Evolutionary conservation across 2,888 invertebrate species (phyloP), one percentile per base, ranked within the genome.

Genomic region (Suillia variegata): DNA sequence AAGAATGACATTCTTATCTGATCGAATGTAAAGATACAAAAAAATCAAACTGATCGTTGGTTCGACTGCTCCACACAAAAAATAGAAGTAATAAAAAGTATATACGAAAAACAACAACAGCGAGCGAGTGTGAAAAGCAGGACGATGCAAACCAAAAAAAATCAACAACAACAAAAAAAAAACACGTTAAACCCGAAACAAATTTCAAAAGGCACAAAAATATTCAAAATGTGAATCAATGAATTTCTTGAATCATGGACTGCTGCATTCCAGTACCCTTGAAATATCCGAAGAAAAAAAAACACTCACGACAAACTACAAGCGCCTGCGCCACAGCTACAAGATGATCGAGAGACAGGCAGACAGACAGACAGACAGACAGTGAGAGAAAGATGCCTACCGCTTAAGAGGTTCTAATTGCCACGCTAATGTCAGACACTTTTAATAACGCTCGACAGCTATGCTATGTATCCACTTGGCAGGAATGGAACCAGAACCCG

Each of bases 231-330:
- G 33, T 21, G 50, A 56, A 54, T 60, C 56, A 60, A 60, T 56
- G 60, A 56, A 56, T 54, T 10, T n/a, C 26, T 22, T 54, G 4
- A 15, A 42, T 20, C 21, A 20, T 20, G 42, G 45, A 42, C 54
- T 24, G n/a, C n/a, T n/a, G 45, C 54, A 54, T 54, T 54, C 54
- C 45, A 54, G 24, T 6, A 42, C 10, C 3, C 8, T 26, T n/a
- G 8, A 42, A 42, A 54, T n/a, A 47, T 18, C 31, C 45, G 15
- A 49, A 49, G 34, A 52, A 56, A 54, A 15, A 54, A 59, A 18
- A 52, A 53, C 34, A 59, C 56, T 52, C 57, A 56, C 60, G 61
- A 62, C 63, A 62, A 67, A 70, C 58, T 53, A 53, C 69, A 74
- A 74, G 73, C 73, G 73, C 54, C 64, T 62, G 61, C 56, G 59